Evolutionary conservation across 2,113 vertebrate genomes (phyloP).

Genomic region (Rafetus swinhoei): DNA sequence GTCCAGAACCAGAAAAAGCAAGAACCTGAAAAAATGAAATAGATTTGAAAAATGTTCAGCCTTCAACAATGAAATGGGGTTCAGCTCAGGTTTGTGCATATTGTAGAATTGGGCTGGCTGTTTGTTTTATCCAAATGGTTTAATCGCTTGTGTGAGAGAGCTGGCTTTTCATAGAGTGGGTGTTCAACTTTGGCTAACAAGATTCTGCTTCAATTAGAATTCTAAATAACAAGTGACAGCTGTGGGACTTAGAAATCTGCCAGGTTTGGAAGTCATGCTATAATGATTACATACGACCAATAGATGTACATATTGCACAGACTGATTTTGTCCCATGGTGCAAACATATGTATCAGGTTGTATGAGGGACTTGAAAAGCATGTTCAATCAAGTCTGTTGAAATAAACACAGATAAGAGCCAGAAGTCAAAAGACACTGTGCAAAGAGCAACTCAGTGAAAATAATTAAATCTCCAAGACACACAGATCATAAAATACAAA

Average conservation of each 20-base stretch:
- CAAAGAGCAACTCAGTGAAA: neutral
- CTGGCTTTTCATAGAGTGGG: slow-evolving; percentile 4
- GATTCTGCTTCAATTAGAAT: slow-evolving; percentile 3
- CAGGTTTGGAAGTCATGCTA: neutral
- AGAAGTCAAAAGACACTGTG: neutral
- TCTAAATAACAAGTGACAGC: slow-evolving; percentile 20
- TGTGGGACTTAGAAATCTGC: neutral
- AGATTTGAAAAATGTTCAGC: rapidly evolving
- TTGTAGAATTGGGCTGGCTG: rapidly evolving
- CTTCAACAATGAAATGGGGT: neutral
- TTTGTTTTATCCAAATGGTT: neutral
- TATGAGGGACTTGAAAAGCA: neutral
- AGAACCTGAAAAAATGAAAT: neutral
- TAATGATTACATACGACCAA: neutral
- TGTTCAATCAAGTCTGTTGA: neutral
- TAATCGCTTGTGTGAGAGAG: neutral
- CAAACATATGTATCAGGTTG: neutral
- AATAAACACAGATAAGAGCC: neutral
- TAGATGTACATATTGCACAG: neutral
- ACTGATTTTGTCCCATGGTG: neutral
- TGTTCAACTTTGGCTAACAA: slow-evolving; percentile 35
- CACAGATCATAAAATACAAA: neutral
- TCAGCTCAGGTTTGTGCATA: neutral
- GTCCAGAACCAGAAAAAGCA: neutral
- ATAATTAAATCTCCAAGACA: neutral